Evolutionary conservation across 1,140 invertebrate species (phyloP), one percentile per base, ranked within the genome.

Genomic region (Ceratitis capitata): DNA sequence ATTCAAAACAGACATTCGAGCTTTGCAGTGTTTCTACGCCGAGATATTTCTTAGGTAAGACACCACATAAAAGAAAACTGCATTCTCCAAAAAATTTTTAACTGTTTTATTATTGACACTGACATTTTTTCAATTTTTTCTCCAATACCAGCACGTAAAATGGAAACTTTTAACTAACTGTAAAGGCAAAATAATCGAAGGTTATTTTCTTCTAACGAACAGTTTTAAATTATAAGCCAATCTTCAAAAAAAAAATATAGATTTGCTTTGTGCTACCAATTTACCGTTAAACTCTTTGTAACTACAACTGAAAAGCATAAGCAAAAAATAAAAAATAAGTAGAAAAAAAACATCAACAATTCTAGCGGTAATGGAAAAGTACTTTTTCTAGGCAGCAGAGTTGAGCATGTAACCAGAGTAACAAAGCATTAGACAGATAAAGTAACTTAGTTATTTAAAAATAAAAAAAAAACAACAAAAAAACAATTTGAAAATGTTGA

Each of bases 401-500:
- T 29, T 16, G 32, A 14, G 32, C 61, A 9, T 69, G 32, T 69
- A 69, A 69, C 61, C 32, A 69, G 39, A 69, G 61, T 29, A 69
- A 69, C 61, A 69, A 39, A 69, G 61, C 61, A 69, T 29, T 69
- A 19, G 3, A 7, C 32, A 39, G 61, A 69, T 69, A 29, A 39
- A 69, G 61, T 69, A 69, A 69, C 26, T 69, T 69, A 32, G 61
- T 69, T 35, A 69, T 69, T 69, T 69, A 69, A 39, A 39, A 69
- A 56, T n/a, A 19, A 23, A 56, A 23, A 56, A 23, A 39, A 69
- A 56, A 56, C 51, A 23, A 56, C 6, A 56, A 23, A 56, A n/a
- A 19, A 39, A 69, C 14, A 69, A 69, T 3, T 69, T n/a, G 61
- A 32, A n/a, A 69, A 69, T 39, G 14, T 69, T 61, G 61, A 35